Base-by-base conservation (phyloP, 92 coral and sea anemone genomes). In the Isaurus tuberculatus region DNA sequence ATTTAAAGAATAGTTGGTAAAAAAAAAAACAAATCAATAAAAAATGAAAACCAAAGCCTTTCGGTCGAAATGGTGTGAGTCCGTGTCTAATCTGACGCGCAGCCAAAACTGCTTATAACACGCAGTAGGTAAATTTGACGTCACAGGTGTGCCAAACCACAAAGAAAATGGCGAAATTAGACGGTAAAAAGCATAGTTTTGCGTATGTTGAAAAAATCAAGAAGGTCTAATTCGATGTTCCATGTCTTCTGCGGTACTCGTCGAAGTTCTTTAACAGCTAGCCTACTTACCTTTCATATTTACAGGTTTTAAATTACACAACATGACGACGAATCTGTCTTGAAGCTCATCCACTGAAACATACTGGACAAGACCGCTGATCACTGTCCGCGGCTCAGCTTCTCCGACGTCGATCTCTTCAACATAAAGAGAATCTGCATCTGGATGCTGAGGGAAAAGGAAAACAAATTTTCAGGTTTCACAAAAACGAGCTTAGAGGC, bases 401-500 rank as follows among this genome's bases (percentile, higher is more conserved):
- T 96, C 99, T 44, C 99, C 99, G 16, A 96, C 75, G 60, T 96
- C 99, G 31, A 96, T 90, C 79, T 96, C 95, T 84, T 96, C 99
- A 4, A 96, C 22, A 20, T 94, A 96, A 70, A 96, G 83, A 14
- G 98, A 85, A 72, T 96, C 99, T 16, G 99, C 99, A 75, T 96
- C 98, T 22, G 99, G 99, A 84, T 96, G 99, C 99, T 96, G 65
- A 23, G 37, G 31, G 17, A 73, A 2, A 72, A 70, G 2, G 8
- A 16, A 72, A 66, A 42, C 46, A 2, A 3, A 3, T 66, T 2
- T 32, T 72, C 79, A 72, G 79, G 53, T 8, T 36, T 36, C 3
- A 8, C 42, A 36, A 36, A 36, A 8, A 36, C 42, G 8, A 36
- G 42, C 3, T 36, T 3, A 8, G 42, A 36, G 11, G 11, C 46